Evolutionary conservation across 1,140 invertebrate species (phyloP), one percentile per base, ranked within the genome.

Genomic region (Heliconius congener): DNA sequence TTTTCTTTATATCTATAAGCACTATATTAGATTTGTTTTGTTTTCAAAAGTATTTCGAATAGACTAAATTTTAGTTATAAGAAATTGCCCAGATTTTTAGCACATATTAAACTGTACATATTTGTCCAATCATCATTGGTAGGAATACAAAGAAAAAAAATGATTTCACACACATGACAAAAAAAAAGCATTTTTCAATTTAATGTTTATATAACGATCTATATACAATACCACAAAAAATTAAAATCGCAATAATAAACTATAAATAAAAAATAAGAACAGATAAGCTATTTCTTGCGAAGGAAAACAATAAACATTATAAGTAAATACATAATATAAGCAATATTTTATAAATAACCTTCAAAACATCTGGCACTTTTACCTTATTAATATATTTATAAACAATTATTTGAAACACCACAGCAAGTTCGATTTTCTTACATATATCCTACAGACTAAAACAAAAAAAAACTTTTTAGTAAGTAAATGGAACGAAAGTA

Each of bases 351-450:
- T 66, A 66, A 66, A 66, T 66, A 66, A 66, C 60, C 60, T 66
- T 66, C 60, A 66, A 66, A 77, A 76, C 75, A 76, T 83, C 78
- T 84, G 81, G 83, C 80, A 81, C 80, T 78, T 81, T 81, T 81
- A 80, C 42, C 79, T 80, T 77, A 80, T 16, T 73, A 27, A 73
- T 50, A 73, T 50, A 73, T 50, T 19, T 52, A 39, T 72, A 37
- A 39, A 39, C 11, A 72, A 19, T 27, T 55, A 77, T 73, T 55
- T 55, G 34, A 80, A 77, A 76, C 71, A 77, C 74, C 78, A 80
- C 74, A 80, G 74, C 18, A 42, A 34, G 34, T 72, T 42, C 34
- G 16, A 27, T n/a, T 60, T 60, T 27, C 57, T 30, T 30, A 13
- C 23, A 66, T 66, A 11, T 27, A 23, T n/a, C n/a, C n/a, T 60